Percentiles rank a stretch among this genome's conserved stretches.
Conservation (phyloP, 2,113 vertebrate genomes). For the Sinocyclocheilus anophthalmus region DNA sequence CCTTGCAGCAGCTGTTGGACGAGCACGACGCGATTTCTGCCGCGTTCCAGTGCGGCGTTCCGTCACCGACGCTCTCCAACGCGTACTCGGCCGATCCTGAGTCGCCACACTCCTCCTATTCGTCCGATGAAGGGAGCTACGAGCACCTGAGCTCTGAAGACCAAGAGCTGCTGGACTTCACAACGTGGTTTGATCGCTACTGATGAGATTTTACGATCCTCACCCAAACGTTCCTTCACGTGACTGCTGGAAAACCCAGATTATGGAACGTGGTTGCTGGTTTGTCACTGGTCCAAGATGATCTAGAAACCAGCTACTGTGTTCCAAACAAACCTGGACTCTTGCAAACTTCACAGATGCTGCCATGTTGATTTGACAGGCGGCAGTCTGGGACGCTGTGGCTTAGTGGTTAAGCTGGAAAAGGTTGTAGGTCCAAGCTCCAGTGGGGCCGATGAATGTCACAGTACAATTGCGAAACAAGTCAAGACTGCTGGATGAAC, state of each 20-base stretch:
- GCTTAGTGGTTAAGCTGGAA: not conserved
- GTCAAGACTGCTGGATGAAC: not conserved
- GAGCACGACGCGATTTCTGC: constrained; percentile 86
- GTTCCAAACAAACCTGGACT: not conserved
- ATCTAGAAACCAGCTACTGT: not conserved
- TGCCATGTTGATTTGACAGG: not conserved
- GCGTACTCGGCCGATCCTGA: constrained; percentile 75
- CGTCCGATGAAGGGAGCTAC: constrained; percentile 87
- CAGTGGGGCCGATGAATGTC: not conserved
- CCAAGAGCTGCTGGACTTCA: constrained; percentile 89
- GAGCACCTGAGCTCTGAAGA: constrained; percentile 88
- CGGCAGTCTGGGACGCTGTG: not conserved
- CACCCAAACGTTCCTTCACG: not conserved
- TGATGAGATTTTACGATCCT: constrained; percentile 66
- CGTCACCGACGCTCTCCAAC: constrained; percentile 74
- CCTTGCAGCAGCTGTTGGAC: constrained; percentile 88
- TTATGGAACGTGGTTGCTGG: not conserved
- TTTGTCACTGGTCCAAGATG: not conserved
- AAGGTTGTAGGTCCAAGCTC: not conserved
- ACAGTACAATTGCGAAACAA: not conserved
- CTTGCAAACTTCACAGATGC: not conserved
- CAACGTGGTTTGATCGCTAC: constrained; percentile 90
- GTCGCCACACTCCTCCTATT: constrained; percentile 87
- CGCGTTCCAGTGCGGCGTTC: constrained; percentile 82
- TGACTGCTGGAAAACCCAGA: not conserved